Percentiles rank a stretch among this genome's conserved stretches.
Conservation (phyloP, 2,797 vertebrate species). For the Synaphobranchus kaupii region DNA sequence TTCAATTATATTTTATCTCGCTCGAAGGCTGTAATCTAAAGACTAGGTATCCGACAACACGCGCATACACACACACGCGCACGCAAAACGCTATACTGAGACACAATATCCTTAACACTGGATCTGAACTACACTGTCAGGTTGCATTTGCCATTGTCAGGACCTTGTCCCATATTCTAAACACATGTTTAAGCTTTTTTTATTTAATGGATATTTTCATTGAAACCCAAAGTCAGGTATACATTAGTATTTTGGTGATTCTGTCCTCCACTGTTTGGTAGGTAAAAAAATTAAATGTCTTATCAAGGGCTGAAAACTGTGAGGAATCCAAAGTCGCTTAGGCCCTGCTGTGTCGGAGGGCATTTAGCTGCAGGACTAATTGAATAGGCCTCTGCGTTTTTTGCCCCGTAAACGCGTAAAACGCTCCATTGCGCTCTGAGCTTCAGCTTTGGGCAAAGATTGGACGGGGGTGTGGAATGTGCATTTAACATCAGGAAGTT, state of each 20-base stretch:
- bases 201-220: not conserved
- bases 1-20: too few species aligned
- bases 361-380: not conserved
- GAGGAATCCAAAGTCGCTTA: not conserved
- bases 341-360: not conserved
- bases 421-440: not conserved
- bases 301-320: not conserved
- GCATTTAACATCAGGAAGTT: not conserved
- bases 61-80: too few species aligned
- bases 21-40: too few species aligned
- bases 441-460: not conserved
- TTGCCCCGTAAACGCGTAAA: not conserved
- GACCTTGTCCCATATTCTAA: not conserved
- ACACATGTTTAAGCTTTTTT: not conserved
- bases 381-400: not conserved
- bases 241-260: not conserved
- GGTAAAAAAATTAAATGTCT: not conserved
- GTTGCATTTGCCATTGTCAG: not conserved
- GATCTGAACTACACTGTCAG: not conserved
- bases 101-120: not conserved
- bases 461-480: not conserved
- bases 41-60: too few species aligned
- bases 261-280: not conserved
- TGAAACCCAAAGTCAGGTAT: not conserved
- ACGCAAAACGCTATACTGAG: too few species aligned